A percentile compares a stretch with the other conserved stretches of the same genome.
Conservation (phyloP, 2,113 vertebrate species). For the Peromyscus leucopus region DNA sequence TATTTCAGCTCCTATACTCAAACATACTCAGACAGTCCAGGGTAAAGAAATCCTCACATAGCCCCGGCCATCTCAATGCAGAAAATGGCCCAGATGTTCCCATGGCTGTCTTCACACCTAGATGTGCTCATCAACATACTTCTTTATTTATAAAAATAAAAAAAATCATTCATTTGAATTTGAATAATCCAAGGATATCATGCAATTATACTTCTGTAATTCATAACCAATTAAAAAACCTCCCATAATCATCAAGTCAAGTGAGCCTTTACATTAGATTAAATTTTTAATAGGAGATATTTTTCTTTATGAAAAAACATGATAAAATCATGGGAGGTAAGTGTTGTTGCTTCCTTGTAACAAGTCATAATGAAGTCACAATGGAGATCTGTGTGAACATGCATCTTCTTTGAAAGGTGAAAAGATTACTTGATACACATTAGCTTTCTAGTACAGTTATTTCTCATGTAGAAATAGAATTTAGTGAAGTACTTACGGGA, state of each 20-base stretch:
- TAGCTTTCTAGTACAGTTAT: background rate
- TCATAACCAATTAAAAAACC: background rate
- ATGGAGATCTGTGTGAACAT: background rate
- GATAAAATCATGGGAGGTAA: background rate
- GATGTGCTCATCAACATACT: background rate
- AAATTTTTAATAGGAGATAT: slow-evolving; percentile 21
- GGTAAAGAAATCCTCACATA: background rate
- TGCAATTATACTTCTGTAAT: background rate
- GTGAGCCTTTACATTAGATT: background rate
- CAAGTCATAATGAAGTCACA: background rate
- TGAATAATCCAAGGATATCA: background rate
- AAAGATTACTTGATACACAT: background rate
- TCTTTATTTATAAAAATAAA: background rate
- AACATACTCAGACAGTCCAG: background rate
- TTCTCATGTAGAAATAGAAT: background rate
- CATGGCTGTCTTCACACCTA: background rate
- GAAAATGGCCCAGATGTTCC: background rate
- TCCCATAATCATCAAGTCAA: background rate
- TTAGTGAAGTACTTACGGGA: background rate
- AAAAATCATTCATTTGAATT: background rate
- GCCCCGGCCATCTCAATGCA: background rate
- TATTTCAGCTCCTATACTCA: background rate
- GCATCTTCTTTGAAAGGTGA: background rate
- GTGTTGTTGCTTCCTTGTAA: background rate
- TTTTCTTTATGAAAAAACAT: background rate